Evolutionary conservation across 2,888 invertebrate genomes (phyloP).

Genomic region (Allolobophora icterica): DNA sequence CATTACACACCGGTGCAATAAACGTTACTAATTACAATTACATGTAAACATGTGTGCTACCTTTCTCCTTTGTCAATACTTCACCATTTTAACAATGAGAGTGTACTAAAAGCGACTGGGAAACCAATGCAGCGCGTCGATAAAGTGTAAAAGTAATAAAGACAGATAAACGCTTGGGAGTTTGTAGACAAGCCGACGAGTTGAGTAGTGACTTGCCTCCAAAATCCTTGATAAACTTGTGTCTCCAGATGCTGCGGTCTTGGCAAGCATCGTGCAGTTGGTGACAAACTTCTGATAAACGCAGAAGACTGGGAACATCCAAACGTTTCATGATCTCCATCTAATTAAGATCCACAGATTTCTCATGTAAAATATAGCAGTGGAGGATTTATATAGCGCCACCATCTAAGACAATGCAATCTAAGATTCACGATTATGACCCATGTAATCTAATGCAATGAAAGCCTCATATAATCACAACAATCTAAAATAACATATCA

Average conservation of each 20-base stretch:
- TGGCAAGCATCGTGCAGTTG: neutral
- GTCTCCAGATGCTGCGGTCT: constrained; percentile 7
- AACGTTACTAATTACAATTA: too few relatives aligned
- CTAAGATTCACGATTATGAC: neutral
- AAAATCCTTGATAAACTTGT: neutral
- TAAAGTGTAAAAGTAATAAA: too few relatives aligned
- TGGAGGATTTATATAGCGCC: neutral
- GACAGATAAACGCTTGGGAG: neutral
- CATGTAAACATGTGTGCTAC: too few relatives aligned
- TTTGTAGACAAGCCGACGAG: too few relatives aligned
- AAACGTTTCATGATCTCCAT: neutral
- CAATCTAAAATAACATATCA: too few relatives aligned
- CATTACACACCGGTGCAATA: too few relatives aligned
- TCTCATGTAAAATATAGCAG: neutral
- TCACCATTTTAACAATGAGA: too few relatives aligned
- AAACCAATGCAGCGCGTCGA: too few relatives aligned
- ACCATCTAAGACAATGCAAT: neutral
- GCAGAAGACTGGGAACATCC: neutral
- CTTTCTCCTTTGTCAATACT: too few relatives aligned
- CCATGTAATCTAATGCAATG: neutral
- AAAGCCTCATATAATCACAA: too few relatives aligned
- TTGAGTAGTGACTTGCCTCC: neutral
- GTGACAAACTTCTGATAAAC: neutral
- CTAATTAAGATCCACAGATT: neutral
- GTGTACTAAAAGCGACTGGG: too few relatives aligned